A percentile compares a stretch with the other conserved stretches of the same genome.
These are phyloP conservation scores for Acronicta leporina DNA, from an alignment of 2,888 invertebrate species.

Conservation along the genomic window DNA sequence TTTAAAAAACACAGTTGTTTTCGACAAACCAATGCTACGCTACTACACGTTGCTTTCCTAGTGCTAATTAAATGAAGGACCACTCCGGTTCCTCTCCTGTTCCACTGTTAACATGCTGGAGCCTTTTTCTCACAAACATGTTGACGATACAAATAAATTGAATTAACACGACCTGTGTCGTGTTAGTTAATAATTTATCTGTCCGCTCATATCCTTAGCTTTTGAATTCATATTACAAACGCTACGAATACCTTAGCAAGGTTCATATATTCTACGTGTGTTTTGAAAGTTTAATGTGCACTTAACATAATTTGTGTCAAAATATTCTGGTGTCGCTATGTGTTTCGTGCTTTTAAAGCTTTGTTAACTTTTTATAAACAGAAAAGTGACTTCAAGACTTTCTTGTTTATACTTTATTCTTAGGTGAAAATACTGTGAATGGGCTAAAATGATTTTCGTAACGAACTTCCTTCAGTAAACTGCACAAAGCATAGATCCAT, in stretches of 20 bases:
- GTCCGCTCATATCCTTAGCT: constrained; percentile 19
- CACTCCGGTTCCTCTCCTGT: constrained; percentile 45
- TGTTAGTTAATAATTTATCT: constrained; percentile 47
- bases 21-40: constrained; percentile 26
- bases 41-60: constrained; percentile 32
- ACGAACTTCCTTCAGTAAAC: too few species aligned
- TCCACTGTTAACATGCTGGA: constrained; percentile 47
- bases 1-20: constrained; percentile 10
- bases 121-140: constrained; percentile 32
- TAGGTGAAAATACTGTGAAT: too few species aligned
- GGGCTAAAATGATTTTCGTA: too few species aligned
- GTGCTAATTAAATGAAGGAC: constrained; percentile 55
- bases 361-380: neutral
- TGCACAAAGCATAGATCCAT: too few species aligned
- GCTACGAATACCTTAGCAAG: constrained; percentile 22
- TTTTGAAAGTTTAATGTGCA: constrained; percentile 41
- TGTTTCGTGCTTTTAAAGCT: constrained; percentile 11
- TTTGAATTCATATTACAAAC: constrained; percentile 25
- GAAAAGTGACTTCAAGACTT: too few species aligned
- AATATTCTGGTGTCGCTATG: constrained; percentile 7
- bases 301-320: constrained; percentile 45
- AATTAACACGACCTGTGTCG: constrained; percentile 44
- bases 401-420: too few species aligned
- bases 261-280: constrained; percentile 42
- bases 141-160: constrained; percentile 45